Evolutionary conservation across 2,888 invertebrate genomes (phyloP).

Genomic region (Euplexia lucipara): DNA sequence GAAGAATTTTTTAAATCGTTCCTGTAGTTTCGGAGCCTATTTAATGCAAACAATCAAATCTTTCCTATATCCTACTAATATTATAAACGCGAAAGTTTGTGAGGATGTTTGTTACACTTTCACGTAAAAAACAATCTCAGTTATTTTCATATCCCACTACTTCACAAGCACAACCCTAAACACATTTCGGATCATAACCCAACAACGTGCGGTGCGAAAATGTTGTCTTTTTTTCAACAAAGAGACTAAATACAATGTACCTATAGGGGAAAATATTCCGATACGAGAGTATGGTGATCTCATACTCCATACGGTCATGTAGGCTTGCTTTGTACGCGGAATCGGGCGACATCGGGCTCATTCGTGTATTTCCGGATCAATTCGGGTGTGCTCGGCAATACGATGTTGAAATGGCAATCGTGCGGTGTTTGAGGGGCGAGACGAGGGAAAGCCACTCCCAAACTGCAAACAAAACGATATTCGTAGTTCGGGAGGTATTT

Average conservation of each 20-base stretch:
- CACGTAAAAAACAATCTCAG: background rate
- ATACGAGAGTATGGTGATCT: conserved; percentile 20
- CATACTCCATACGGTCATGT: conserved; percentile 9
- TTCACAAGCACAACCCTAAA: conserved; percentile 17
- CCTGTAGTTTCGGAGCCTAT: no score
- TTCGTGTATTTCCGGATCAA: conserved; percentile 26
- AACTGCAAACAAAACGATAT: no score
- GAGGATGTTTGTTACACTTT: no score
- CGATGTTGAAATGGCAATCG: no score
- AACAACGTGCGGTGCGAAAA: conserved; percentile 32
- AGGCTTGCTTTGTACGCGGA: background rate
- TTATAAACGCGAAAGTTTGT: no score
- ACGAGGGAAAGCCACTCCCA: no score
- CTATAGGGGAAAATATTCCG: background rate
- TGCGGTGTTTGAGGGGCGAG: no score
- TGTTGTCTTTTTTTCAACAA: conserved; percentile 41
- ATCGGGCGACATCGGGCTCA: conserved; percentile 6
- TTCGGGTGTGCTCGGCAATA: background rate
- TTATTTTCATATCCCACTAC: background rate
- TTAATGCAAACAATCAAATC: no score
- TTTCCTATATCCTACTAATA: no score
- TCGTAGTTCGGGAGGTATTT: no score
- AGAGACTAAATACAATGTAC: conserved; percentile 38
- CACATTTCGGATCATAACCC: conserved; percentile 14
- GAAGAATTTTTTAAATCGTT: no score